These are phyloP conservation scores for Smittia sp. DNA, from an alignment of 2,888 invertebrate genomes.

Conservation along the genomic window DNA sequence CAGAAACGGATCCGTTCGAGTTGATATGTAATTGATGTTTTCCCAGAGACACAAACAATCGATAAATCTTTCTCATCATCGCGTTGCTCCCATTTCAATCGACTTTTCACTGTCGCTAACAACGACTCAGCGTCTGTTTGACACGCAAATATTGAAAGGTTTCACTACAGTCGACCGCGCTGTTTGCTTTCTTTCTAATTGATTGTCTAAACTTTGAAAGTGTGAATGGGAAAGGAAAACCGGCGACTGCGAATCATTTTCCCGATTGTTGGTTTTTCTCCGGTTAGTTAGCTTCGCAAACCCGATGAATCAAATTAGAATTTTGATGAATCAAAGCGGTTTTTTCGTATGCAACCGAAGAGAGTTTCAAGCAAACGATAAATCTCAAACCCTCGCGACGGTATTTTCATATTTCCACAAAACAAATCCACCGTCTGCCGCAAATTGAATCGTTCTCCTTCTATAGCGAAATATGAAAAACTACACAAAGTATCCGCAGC, in stretches of 20 bases:
- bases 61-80: too few species aligned
- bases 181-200: not conserved
- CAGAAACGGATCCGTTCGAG: too few species aligned
- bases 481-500: not conserved
- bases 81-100: too few species aligned
- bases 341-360: too few species aligned
- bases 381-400: constrained; percentile 11
- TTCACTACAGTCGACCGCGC: not conserved
- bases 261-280: not conserved
- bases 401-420: constrained; percentile 6
- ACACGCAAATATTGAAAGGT: not conserved
- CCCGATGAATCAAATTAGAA: constrained; percentile 35
- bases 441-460: constrained; percentile 22
- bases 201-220: not conserved
- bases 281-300: constrained; percentile 39
- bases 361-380: constrained; percentile 21
- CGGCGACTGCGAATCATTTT: not conserved
- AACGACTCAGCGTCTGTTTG: too few species aligned
- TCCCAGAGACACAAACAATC: too few species aligned
- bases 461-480: not conserved
- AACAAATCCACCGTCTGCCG: constrained; percentile 7
- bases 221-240: not conserved
- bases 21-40: too few species aligned
- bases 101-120: too few species aligned
- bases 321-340: constrained; percentile 9